These are phyloP conservation scores for Lithosia quadra DNA, from an alignment of 2,888 invertebrate species.

Conservation along the genomic window DNA sequence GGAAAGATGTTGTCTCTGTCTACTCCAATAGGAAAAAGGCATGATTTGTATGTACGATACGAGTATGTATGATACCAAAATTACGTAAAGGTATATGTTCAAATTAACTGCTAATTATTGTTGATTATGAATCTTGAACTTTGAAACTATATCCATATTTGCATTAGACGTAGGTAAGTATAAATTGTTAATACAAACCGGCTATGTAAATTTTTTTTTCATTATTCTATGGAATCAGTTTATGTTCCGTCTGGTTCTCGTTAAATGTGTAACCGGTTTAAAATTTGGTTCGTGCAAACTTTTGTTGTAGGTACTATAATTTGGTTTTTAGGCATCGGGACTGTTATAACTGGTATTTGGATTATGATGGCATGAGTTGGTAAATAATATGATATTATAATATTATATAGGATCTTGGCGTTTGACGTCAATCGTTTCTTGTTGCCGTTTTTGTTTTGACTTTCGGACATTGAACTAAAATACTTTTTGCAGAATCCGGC, in stretches of 20 bases:
- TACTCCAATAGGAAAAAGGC: no score
- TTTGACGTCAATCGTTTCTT: constrained; percentile 15
- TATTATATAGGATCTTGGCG: not conserved
- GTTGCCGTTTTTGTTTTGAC: not conserved
- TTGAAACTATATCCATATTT: not conserved
- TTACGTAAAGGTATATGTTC: not conserved
- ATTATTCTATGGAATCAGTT: not conserved
- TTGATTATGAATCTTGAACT: not conserved
- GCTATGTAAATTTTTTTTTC: not conserved
- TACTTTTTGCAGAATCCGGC: not conserved
- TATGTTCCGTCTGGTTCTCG: not conserved
- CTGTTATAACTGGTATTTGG: not conserved
- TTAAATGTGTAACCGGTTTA: not conserved
- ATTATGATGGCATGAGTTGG: not conserved
- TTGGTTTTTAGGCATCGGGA: not conserved
- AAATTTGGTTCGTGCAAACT: constrained; percentile 1
- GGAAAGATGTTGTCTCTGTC: no score
- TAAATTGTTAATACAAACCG: not conserved
- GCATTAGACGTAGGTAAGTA: not conserved
- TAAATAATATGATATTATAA: not conserved
- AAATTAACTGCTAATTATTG: not conserved
- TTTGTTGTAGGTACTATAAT: not conserved
- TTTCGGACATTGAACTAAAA: constrained; percentile 6
- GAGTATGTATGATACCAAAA: no score
- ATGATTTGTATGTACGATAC: no score